These are phyloP conservation scores for Lamellibrachia columna DNA, from an alignment of 2,888 invertebrate species.

Conservation along the genomic window DNA sequence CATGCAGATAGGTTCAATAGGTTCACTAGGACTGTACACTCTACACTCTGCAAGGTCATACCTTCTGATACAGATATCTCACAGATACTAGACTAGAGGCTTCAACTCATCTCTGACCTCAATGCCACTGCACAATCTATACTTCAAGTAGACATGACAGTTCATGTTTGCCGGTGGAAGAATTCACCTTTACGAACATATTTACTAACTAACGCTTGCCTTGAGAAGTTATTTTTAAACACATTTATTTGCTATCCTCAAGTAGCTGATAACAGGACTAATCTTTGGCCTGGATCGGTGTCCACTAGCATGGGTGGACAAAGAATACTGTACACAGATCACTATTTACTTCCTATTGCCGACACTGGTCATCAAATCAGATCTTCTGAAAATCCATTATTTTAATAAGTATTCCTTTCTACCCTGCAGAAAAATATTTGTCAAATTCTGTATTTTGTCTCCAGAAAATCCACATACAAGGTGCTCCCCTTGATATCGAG, in stretches of 20 bases:
- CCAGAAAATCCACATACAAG: no score
- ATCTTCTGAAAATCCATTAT: no score
- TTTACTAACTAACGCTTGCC: neutral
- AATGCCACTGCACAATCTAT: neutral
- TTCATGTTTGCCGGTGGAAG: neutral
- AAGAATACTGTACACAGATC: no score
- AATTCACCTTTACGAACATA: neutral
- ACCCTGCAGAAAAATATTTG: no score
- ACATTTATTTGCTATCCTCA: neutral
- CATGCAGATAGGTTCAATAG: neutral
- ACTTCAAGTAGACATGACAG: neutral
- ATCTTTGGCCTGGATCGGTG: neutral
- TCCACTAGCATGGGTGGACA: no score
- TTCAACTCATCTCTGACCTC: neutral
- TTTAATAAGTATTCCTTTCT: no score
- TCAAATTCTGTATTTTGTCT: no score
- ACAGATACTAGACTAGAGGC: neutral
- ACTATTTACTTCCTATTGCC: no score
- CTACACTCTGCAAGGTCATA: neutral
- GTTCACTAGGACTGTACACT: neutral
- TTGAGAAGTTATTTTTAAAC: neutral
- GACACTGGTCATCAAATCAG: no score
- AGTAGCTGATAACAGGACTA: constrained; percentile 10
- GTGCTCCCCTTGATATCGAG: no score
- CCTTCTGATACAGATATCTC: neutral